Evolutionary conservation across 2,113 vertebrate species (phyloP).

Genomic region (Limanda limanda): DNA sequence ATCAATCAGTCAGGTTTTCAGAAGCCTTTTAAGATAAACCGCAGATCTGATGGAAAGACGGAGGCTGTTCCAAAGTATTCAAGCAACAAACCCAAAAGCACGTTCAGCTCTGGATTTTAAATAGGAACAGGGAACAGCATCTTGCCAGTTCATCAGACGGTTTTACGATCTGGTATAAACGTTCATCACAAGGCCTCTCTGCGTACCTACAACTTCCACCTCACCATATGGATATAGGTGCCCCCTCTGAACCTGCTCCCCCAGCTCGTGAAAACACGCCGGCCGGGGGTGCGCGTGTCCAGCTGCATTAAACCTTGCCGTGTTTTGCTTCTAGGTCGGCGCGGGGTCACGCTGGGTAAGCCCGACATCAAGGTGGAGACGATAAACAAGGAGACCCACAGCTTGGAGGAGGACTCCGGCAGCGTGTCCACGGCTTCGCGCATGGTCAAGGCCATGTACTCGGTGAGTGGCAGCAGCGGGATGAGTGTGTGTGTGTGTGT

Average conservation of each 20-base stretch:
- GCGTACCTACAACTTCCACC: slow-evolving; percentile 15
- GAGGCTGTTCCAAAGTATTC: too few species aligned
- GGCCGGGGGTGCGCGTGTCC: slow-evolving; percentile 11
- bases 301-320: slow-evolving; percentile 47
- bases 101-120: too few species aligned
- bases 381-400: slow-evolving; percentile 95
- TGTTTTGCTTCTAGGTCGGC: slow-evolving; percentile 87
- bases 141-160: too few species aligned
- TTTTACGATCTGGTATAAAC: background rate
- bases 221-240: slow-evolving; percentile 3
- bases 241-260: slow-evolving; percentile 24
- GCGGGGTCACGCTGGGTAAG: slow-evolving; percentile 94
- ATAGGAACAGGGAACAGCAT: too few species aligned
- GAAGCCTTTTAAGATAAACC: too few species aligned
- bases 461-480: slow-evolving; percentile 82
- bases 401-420: slow-evolving; percentile 92
- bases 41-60: too few species aligned
- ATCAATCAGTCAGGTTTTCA: too few species aligned
- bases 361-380: slow-evolving; percentile 98
- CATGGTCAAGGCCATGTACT: slow-evolving; percentile 99
- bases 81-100: too few species aligned
- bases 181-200: background rate
- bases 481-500: background rate
- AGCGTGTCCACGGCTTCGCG: slow-evolving; percentile 94
- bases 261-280: slow-evolving; percentile 28